Base-by-base conservation (phyloP, 2,888 invertebrate species). In the Idaea aversata region DNA sequence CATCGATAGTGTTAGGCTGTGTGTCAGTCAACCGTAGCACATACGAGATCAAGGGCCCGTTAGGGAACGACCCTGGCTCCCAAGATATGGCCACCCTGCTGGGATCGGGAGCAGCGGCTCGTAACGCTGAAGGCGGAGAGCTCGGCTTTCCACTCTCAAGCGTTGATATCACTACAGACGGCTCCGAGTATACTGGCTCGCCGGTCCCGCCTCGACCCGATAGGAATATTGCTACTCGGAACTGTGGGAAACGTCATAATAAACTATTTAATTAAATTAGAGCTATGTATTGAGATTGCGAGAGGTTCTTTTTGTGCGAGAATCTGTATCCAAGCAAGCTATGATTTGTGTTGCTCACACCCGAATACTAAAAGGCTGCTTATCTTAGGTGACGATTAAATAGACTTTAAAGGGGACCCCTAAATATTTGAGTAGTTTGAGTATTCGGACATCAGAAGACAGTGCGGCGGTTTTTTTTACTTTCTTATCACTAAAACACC, bases 41-140 rank as follows among this genome's bases (percentile, higher is more conserved):
- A 90, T 98, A 98, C 72, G 97, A 97, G 69, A 97, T 95, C 76
- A 98, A 94, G 59, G 97, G 97, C 72, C 97, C 98, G 87, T 98
- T 98, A 63, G 96, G 96, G 83, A 97, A 97, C 64, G 95, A 94
- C 15, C 98, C 98, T 15, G 97, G 96, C 84, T 95, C 95, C 98
- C 98, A 98, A 77, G 96, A 96, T 68, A 98, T 95, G 71, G 97
- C 97, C 70, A 98, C 95, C 75, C 97, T 95, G 75, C 95, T 95
- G 63, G 96, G 94, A 87, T 98, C 97, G 65, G 97, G 95, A 4
- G 97, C 95, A 66, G 96, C 95, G 25, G 96, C 95, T 73, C 96
- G 94, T 73, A 97, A 94, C 71, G 97, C 95, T 69, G 94, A 91
- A 5, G 98, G 97, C 34, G 96, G 94, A 0, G 97, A 98, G 73